Base-by-base conservation (phyloP, 2,797 vertebrate species). In the Rhadinocentrus ornatus region DNA sequence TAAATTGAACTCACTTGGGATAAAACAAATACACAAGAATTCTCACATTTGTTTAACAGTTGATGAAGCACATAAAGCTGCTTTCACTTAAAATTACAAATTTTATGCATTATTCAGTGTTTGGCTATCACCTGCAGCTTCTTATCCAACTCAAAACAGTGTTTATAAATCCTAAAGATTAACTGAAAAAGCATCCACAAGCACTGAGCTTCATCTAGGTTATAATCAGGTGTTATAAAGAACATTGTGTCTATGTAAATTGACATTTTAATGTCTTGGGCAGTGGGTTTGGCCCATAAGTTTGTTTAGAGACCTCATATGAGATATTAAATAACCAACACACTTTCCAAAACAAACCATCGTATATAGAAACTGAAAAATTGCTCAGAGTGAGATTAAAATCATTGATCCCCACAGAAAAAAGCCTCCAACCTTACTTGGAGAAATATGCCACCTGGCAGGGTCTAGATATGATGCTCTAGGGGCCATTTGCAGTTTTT, bases 361-460 rank as follows among this genome's bases (percentile, higher is more conserved):
- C 4, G 34, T 8, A 32, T 53, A 13, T 26, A 0, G 37, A 5
- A 18, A 35, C 13, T 55, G 5, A 44, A 31, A 64, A 16, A 35
- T 57, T 18, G 3, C 12, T 10, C 34, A 41, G 27, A 37, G 29
- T 55, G 12, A 55, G 32, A 66, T 44, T 48, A 52, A 66, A 69
- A 59, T 44, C 53, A 37, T 27, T 27, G 12, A 66, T 26, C 27
- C 24, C 22, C 15, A 3, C 20, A 31, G 6, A 18, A 62, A 22
- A 41, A 56, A 61, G 26, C 55, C 59, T 58, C 39, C 13, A 20
- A 54, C 24, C 29, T 32, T 63, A 3, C 3, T 2, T 7, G 9
- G 24, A 53, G 11, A 54, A 75, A 66, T 10, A 1, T 11, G 10
- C 29, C 22, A 37, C 3, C 29, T 29, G 32, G 48, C 61, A 46